These are phyloP conservation scores for Syrmaticus mikado DNA, from an alignment of 2,113 vertebrate genomes.

Conservation along the genomic window DNA sequence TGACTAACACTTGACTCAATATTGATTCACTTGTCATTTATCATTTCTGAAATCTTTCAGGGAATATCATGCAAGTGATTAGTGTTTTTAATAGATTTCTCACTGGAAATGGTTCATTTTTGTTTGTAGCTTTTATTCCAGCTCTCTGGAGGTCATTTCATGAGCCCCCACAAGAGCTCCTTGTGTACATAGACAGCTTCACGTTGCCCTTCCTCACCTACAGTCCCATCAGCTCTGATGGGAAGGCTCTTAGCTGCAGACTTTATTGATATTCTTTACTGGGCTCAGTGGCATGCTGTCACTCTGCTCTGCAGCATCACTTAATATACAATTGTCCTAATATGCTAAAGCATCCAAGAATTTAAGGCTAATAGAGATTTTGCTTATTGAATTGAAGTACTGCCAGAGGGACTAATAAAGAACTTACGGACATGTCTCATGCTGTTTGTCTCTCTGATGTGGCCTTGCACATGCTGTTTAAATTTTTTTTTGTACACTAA, in stretches of 20 bases:
- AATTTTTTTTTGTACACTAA: background rate
- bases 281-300: fast-evolving
- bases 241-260: background rate
- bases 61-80: background rate
- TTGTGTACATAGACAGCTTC: background rate
- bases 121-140: background rate
- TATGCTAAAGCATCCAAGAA: background rate
- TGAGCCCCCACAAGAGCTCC: background rate
- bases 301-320: background rate
- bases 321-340: background rate
- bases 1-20: constrained; percentile 19
- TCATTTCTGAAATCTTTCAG: background rate
- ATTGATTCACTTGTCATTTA: constrained; percentile 29
- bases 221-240: background rate
- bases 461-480: background rate
- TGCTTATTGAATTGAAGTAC: background rate
- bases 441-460: background rate
- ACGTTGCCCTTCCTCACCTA: background rate
- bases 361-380: background rate
- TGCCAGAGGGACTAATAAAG: background rate
- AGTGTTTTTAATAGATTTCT: constrained; percentile 1
- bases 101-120: background rate
- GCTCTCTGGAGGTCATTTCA: background rate
- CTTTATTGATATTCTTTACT: background rate
- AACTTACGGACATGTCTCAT: background rate